These are phyloP conservation scores for Cyanocitta stelleri DNA, from an alignment of 2,113 vertebrate genomes.

Conservation along the genomic window DNA sequence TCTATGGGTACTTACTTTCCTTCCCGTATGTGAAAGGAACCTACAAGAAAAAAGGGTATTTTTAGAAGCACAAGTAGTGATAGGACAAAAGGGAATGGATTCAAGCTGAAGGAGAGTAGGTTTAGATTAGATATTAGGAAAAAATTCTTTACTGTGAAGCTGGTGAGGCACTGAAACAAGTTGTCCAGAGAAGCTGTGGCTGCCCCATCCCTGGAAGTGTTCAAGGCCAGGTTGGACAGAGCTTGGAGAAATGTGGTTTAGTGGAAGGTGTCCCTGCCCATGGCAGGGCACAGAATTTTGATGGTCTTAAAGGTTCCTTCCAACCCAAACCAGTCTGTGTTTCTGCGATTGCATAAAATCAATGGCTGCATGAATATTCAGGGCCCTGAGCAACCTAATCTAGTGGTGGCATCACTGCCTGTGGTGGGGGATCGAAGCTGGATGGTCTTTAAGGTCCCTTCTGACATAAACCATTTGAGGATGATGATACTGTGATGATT, in stretches of 20 bases:
- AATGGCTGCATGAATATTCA: not conserved
- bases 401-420: not conserved
- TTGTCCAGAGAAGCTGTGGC: not conserved
- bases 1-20: not conserved
- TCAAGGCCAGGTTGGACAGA: not conserved
- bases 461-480: not conserved
- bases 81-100: not conserved
- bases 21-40: not conserved
- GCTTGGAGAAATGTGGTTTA: not conserved
- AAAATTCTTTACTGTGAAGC: not conserved
- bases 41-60: not conserved
- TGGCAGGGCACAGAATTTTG: no score
- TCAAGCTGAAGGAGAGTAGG: not conserved
- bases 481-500: not conserved
- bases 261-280: not conserved
- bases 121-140: not conserved
- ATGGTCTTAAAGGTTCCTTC: not conserved
- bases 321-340: not conserved
- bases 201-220: not conserved
- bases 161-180: not conserved
- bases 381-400: not conserved
- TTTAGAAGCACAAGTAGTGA: not conserved
- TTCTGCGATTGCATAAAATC: not conserved
- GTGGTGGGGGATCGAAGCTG: not conserved
- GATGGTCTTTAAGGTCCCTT: not conserved